Evolutionary conservation across 2,888 invertebrate species (phyloP), one percentile per base, ranked within the genome.

Genomic region (Netelia fuscicornis): DNA sequence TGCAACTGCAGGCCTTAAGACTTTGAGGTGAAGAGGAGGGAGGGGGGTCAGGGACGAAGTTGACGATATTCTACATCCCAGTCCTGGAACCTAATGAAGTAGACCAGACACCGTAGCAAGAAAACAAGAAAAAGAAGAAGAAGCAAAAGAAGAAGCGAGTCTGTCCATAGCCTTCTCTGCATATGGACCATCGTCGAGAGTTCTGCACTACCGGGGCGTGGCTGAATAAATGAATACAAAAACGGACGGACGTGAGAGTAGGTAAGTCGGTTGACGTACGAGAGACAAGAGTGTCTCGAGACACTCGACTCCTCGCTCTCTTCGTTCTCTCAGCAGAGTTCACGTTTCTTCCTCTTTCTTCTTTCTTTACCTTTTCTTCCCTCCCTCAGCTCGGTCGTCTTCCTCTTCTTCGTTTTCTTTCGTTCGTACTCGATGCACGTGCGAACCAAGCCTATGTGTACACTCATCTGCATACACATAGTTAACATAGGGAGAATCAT

Each of bases 221-320:
- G 91, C 89, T 79, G 91, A 89, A 92, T 92, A 90, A 85, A 92
- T 92, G 91, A 92, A 92, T 92, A 92, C 89, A 89, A 90, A 90
- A 90, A 91, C 86, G 65, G 76, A 78, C 37, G 37, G 37, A 72
- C 81, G 72, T 70, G 82, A 81, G 87, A 86, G 86, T 82, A 81
- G 74, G 77, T 83, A 81, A 82, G 81, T 80, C 80, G 81, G 76
- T 85, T 83, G 86, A 86, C 86, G 85, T 83, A 72, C 80, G 86
- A 81, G 80, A 67, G 79, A 75, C 64, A n/a, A 68, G 74, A 44
- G 65, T 17, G 62, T 54, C 65, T 56, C 77, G 65, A 48, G 56
- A 42, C 42, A 58, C 70, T 64, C 71, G 42, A 37, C 70, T 60
- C 64, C 54, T 54, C n/a, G 2, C 56, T 2, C 56, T 56, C 56